Evolutionary conservation across 2,113 vertebrate species (phyloP).

Genomic region (Athene noctua): DNA sequence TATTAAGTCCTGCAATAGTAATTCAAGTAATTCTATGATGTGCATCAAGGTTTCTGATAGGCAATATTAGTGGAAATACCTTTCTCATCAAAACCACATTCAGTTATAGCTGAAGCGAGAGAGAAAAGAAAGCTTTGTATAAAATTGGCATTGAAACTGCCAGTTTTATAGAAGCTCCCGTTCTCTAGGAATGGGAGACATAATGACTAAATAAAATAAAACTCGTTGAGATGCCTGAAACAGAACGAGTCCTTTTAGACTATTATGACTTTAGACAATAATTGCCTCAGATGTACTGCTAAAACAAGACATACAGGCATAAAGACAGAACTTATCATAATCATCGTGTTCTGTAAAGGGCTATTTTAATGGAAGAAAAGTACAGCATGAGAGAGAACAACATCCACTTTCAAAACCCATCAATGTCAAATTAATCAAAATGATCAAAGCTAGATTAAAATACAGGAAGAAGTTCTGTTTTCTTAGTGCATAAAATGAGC

Average conservation of each 20-base stretch:
- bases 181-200: not conserved
- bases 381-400: not conserved
- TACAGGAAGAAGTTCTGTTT: not conserved
- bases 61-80: not conserved
- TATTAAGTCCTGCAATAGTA: not conserved
- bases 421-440: not conserved
- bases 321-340: not conserved
- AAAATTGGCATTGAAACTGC: not conserved
- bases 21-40: not conserved
- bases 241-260: not conserved
- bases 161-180: not conserved
- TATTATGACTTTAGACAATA: not conserved
- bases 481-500: not conserved
- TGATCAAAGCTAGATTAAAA: not conserved
- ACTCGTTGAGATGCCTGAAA: not conserved
- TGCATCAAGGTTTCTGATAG: not conserved
- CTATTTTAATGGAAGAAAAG: not conserved
- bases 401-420: not conserved
- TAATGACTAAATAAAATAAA: conserved; percentile 40
- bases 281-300: not conserved
- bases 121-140: not conserved
- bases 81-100: conserved; percentile 5
- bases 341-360: not conserved
- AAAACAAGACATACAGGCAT: not conserved
- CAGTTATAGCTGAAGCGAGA: not conserved